Percentiles rank a stretch among this genome's conserved stretches.
Evolutionary conservation across 2,888 invertebrate species (phyloP).

Genomic region (Bugulina stolonifera): DNA sequence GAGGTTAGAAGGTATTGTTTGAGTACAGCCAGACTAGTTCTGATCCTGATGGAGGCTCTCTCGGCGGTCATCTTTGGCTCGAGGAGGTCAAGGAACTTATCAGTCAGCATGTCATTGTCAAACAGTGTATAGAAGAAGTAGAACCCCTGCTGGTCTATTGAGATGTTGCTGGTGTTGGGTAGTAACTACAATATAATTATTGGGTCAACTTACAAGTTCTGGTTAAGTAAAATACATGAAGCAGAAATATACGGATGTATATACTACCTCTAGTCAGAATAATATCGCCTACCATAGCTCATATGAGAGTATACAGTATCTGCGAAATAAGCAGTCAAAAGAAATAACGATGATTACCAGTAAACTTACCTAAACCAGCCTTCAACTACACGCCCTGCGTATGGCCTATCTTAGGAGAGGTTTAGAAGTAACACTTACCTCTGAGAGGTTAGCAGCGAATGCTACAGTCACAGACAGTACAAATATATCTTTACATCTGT

Average conservation of each 20-base stretch:
- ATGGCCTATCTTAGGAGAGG: too few relatives aligned
- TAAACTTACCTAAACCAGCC: too few relatives aligned
- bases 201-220: too few relatives aligned
- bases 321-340: too few relatives aligned
- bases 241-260: too few relatives aligned
- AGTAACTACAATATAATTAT: too few relatives aligned
- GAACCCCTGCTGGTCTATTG: slow-evolving; percentile 39
- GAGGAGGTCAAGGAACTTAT: slow-evolving; percentile 51
- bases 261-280: too few relatives aligned
- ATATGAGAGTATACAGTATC: too few relatives aligned
- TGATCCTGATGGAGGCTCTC: slow-evolving; percentile 52
- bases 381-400: too few relatives aligned
- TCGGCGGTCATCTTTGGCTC: slow-evolving; percentile 52
- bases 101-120: slow-evolving; percentile 54
- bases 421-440: slow-evolving; percentile 41
- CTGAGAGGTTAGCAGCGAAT: slow-evolving; percentile 51
- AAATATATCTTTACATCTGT: slow-evolving; percentile 48
- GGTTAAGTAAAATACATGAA: too few relatives aligned
- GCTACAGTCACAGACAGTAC: slow-evolving; percentile 53
- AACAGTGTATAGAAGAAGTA: slow-evolving; percentile 54
- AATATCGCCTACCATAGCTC: too few relatives aligned
- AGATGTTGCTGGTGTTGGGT: slow-evolving; percentile 24
- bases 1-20: slow-evolving; percentile 47
- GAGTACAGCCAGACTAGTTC: slow-evolving; percentile 48
- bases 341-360: too few relatives aligned